Evolutionary conservation across 2,888 invertebrate genomes (phyloP).

Genomic region (Mamestra brassicae): DNA sequence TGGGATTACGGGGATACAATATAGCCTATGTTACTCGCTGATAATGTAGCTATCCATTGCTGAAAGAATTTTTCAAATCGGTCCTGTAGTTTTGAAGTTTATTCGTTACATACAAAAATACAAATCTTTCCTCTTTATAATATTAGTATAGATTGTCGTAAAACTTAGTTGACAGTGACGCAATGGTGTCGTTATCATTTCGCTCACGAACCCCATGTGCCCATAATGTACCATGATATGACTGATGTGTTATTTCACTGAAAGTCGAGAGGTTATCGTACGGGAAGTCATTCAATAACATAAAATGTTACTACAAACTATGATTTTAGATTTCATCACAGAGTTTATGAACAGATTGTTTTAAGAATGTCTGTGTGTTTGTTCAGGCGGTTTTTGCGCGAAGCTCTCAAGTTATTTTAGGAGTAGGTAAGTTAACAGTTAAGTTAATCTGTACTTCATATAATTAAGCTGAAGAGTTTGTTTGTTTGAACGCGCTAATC

Average conservation of each 20-base stretch:
- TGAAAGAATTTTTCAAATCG: no score
- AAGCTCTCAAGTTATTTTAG: no score
- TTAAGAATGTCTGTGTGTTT: neutral
- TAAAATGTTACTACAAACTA: constrained; percentile 17
- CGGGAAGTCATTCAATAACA: constrained; percentile 60
- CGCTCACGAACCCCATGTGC: constrained; percentile 28
- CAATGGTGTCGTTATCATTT: constrained; percentile 39
- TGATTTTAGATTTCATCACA: constrained; percentile 26
- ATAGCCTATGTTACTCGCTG: no score
- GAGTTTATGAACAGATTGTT: neutral
- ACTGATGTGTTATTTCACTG: constrained; percentile 44
- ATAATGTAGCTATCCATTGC: no score
- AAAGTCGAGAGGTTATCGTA: constrained; percentile 49
- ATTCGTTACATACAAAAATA: no score
- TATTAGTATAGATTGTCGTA: neutral
- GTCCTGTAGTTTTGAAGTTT: no score
- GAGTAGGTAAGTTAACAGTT: no score
- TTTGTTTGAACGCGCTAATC: no score
- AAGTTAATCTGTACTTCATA: no score
- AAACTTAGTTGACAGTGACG: constrained; percentile 23
- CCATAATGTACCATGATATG: constrained; percentile 26
- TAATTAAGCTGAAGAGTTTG: no score
- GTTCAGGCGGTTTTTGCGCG: neutral
- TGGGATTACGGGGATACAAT: no score
- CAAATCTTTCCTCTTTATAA: no score